Conservation (phyloP, 2,113 vertebrate species). For the Sceloporus tristichus region DNA sequence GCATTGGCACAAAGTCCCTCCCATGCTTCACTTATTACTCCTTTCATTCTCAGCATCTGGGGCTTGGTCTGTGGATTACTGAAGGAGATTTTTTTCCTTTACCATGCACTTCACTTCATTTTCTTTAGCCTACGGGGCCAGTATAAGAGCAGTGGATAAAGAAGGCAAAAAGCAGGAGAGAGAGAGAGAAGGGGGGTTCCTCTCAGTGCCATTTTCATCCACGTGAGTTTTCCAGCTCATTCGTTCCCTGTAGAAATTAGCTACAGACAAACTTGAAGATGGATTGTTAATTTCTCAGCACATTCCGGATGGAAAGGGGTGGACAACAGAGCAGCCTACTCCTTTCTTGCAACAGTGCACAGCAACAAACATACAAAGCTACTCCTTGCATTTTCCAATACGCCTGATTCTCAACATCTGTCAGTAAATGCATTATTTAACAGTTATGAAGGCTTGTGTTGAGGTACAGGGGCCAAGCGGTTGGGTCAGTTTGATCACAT, state of each 20-base stretch:
- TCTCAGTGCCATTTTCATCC: neutral
- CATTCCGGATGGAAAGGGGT: conserved; percentile 44
- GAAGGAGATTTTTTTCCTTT: neutral
- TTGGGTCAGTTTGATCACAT: conserved; percentile 32
- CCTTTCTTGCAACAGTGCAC: conserved; percentile 11
- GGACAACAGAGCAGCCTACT: neutral
- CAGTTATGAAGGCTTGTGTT: neutral
- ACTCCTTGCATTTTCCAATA: neutral
- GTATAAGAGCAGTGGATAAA: neutral
- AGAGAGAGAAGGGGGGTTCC: fast-evolving
- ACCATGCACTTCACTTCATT: fast-evolving
- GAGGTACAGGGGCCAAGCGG: conserved; percentile 16
- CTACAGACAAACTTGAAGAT: neutral
- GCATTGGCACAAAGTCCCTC: neutral
- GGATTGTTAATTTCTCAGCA: neutral
- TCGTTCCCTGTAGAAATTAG: conserved; percentile 46
- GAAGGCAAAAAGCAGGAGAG: neutral
- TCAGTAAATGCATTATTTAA: conserved; percentile 7
- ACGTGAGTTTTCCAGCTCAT: neutral
- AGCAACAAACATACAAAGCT: conserved; percentile 24
- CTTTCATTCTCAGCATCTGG: neutral
- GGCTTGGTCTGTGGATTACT: neutral
- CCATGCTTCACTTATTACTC: neutral
- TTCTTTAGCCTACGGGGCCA: neutral
- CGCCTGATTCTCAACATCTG: conserved; percentile 32